These are phyloP conservation scores for Nycteola revayana DNA, from an alignment of 2,888 invertebrate genomes.

Conservation along the genomic window DNA sequence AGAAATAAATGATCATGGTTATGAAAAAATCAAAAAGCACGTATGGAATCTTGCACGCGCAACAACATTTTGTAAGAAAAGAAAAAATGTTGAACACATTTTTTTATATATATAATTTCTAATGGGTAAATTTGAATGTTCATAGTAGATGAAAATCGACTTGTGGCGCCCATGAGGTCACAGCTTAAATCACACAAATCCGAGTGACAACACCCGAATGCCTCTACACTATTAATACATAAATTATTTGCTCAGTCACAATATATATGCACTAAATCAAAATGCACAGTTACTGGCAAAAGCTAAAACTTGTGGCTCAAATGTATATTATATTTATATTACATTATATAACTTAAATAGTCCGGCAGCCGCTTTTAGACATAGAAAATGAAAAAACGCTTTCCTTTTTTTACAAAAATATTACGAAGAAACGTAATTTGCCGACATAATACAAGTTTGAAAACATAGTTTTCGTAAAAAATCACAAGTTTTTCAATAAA, in stretches of 20 bases:
- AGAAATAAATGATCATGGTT: too few species aligned
- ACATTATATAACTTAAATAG: conserved; percentile 41
- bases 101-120: too few species aligned
- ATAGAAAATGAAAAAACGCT: conserved; percentile 18
- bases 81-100: too few species aligned
- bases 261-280: conserved; percentile 54
- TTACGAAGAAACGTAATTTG: conserved; percentile 19
- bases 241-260: conserved; percentile 50
- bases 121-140: conserved; percentile 14
- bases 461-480: conserved; percentile 20
- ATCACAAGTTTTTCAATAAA: conserved; percentile 33
- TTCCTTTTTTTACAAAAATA: conserved; percentile 23
- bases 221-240: conserved; percentile 23
- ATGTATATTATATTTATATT: conserved; percentile 41
- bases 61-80: too few species aligned
- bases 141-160: conserved; percentile 24
- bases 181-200: conserved; percentile 21
- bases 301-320: conserved; percentile 35
- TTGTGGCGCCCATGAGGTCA: conserved; percentile 20
- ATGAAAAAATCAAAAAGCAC: too few species aligned
- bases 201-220: conserved; percentile 21
- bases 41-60: too few species aligned
- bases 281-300: conserved; percentile 77
- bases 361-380: conserved; percentile 22
- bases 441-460: conserved; percentile 7